Evolutionary conservation across 2,113 vertebrate genomes (phyloP), one percentile per base, ranked within the genome.

Genomic region (Laterallus jamaicensis): DNA sequence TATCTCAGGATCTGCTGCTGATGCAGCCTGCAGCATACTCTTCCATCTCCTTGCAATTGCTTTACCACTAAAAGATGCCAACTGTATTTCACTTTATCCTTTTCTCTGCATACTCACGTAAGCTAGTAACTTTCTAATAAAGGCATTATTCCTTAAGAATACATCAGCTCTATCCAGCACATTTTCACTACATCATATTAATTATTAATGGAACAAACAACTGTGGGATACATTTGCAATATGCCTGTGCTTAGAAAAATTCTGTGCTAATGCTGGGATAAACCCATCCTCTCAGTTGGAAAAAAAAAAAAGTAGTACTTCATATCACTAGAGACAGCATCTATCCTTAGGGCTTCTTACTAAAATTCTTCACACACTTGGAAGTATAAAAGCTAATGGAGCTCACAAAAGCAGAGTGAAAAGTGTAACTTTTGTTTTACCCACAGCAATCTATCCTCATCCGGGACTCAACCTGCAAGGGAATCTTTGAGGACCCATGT

Each of bases 401-500:
- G 31, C 42, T 88, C 35, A 31, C 60, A 55, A 60, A 86, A 76
- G 2, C 16, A 29, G 12, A 55, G 12, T 37, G 13, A 59, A 90
- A 63, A 79, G 5, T 1, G 0, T 40, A 32, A 64, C 15, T 58
- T 69, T 22, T 44, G 16, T 54, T 88, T 86, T 47, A 32, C 25
- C n/a, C 20, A 28, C 11, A 29, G 15, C 80, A 78, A 54, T 26
- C 37, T 24, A 7, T 18, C 26, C 39, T 47, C 17, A 69, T 5
- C 18, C 35, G 50, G 35, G 31, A 74, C 5, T 44, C 24, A 81
- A 25, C 2, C 26, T 74, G 26, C 25, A 69, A 14, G 4, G 25
- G 52, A 26, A 16, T 87, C 37, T 47, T 37, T 7, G 55, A 77
- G 22, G 10, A 59, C 12, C 11, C 2, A 3, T 0, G 0, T 66